Evolutionary conservation across 92 coral and sea anemone species (phyloP).

Genomic region (Palythoa caribaeorum): DNA sequence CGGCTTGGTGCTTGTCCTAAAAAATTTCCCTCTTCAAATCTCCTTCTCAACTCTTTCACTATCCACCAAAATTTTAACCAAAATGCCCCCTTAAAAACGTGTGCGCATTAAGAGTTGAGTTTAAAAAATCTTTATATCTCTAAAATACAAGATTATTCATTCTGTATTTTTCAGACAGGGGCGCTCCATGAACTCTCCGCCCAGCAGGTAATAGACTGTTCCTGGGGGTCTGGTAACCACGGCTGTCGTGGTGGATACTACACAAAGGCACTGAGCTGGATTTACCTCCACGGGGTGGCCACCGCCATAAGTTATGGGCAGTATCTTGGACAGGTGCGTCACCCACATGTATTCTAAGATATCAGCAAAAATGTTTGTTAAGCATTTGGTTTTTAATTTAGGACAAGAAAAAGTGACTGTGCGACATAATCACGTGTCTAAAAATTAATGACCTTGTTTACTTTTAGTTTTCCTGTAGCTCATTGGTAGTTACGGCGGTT

Average conservation of each 20-base stretch:
- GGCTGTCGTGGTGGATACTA: slow-evolving; percentile 98
- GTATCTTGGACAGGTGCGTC: slow-evolving; percentile 92
- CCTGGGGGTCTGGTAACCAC: slow-evolving; percentile 99
- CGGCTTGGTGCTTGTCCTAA: too few species aligned
- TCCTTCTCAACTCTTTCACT: too few species aligned
- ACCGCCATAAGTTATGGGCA: slow-evolving; percentile 95
- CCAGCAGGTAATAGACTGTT: slow-evolving; percentile 96
- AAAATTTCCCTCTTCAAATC: too few species aligned
- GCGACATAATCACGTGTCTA: too few species aligned
- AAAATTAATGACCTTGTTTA: too few species aligned
- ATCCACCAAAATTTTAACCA: too few species aligned
- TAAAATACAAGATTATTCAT: not conserved
- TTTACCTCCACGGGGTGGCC: slow-evolving; percentile 88
- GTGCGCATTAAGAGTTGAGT: too few species aligned
- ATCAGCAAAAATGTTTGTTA: not conserved
- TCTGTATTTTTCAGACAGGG: slow-evolving; percentile 74
- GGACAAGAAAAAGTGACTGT: too few species aligned
- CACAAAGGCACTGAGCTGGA: slow-evolving; percentile 97
- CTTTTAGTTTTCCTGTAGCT: too few species aligned
- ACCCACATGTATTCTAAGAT: not conserved
- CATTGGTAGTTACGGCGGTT: too few species aligned
- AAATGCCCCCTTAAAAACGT: too few species aligned
- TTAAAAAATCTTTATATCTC: not conserved
- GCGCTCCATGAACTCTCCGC: slow-evolving; percentile 80
- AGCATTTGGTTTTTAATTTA: not conserved